A percentile compares a stretch with the other conserved stretches of the same genome.
phyloP scores from a whole-genome alignment of 2,888 invertebrate genomes.

The Brachyptera putata region DNA sequence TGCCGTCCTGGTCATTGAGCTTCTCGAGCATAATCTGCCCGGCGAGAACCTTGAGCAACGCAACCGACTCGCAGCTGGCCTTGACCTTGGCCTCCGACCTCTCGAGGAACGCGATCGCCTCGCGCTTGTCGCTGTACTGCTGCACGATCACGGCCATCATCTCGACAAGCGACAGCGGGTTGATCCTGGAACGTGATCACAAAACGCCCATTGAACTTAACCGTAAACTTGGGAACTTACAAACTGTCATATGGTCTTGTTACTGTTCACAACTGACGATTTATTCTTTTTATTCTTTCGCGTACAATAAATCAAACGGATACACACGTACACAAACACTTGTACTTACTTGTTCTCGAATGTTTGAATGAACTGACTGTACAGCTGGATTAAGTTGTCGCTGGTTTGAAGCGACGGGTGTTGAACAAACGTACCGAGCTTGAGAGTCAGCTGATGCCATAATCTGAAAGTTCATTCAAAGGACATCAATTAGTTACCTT shows the following conservation, averaged over 20 bases:
- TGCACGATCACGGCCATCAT: conserved; percentile 72
- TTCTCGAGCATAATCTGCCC: conserved; percentile 77
- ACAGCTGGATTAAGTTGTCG: conserved; percentile 76
- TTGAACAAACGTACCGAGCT: conserved; percentile 74
- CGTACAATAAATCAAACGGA: no score
- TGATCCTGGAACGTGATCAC: no score
- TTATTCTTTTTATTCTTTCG: no score
- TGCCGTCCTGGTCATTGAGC: conserved; percentile 69
- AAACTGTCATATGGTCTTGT: no score
- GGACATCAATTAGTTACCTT: not conserved
- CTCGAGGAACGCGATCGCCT: conserved; percentile 82
- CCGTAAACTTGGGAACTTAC: no score
- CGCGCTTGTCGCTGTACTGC: conserved; percentile 74
- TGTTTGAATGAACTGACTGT: conserved; percentile 84
- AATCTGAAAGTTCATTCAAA: conserved; percentile 58
- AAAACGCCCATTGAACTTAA: no score
- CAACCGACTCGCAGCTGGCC: conserved; percentile 77
- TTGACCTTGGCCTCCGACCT: conserved; percentile 85
- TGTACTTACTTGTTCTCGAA: conserved; percentile 91
- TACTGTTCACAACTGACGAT: no score
- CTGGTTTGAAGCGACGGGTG: conserved; percentile 70
- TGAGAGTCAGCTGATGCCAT: conserved; percentile 94
- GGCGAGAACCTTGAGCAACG: conserved; percentile 82
- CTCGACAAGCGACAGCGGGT: conserved; percentile 87
- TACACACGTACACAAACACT: not conserved